A percentile compares a stretch with the other conserved stretches of the same genome.
phyloP scores from a whole-genome alignment of 2,113 vertebrate species.

The Tachysurus fulvidraco region DNA sequence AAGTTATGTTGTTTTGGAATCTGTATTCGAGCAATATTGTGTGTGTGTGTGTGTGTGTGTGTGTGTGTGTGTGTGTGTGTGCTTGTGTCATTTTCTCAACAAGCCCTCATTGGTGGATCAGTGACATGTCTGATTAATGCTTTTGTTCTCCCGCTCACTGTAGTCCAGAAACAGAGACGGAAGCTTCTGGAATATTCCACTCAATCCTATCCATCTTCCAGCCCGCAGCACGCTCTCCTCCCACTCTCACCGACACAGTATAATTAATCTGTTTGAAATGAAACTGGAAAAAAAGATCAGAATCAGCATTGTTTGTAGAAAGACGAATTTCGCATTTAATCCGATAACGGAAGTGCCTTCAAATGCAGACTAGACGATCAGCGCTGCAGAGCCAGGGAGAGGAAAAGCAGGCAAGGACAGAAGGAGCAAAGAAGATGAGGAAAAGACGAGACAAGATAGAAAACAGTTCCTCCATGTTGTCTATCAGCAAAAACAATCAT shows the following conservation, averaged over 20 bases:
- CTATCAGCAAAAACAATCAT: background rate
- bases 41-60: slow-evolving; percentile 37
- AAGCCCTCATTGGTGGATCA: slow-evolving; percentile 38
- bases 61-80: background rate
- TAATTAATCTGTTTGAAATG: slow-evolving; percentile 46
- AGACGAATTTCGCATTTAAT: slow-evolving; percentile 64
- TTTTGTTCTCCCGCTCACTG: slow-evolving; percentile 52
- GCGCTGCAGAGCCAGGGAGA: slow-evolving; percentile 3
- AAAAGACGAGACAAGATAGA: background rate
- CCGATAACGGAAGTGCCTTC: slow-evolving; percentile 61
- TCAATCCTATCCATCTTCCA: slow-evolving; percentile 40
- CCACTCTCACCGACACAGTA: slow-evolving; percentile 35
- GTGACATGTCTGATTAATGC: slow-evolving; percentile 62
- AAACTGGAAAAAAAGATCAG: slow-evolving; percentile 40
- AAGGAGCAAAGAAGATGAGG: background rate
- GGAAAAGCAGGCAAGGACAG: slow-evolving; percentile 7
- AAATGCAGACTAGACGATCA: slow-evolving; percentile 55
- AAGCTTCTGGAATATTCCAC: slow-evolving; percentile 43
- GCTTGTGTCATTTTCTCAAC: background rate
- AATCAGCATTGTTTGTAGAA: slow-evolving; percentile 51
- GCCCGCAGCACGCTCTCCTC: slow-evolving; percentile 25
- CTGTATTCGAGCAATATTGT: background rate
- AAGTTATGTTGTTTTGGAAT: background rate
- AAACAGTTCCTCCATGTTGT: background rate
- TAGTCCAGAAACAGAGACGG: slow-evolving; percentile 60